phyloP scores from a whole-genome alignment of 2,113 vertebrate genomes.

The Ibidorhyncha struthersii region DNA sequence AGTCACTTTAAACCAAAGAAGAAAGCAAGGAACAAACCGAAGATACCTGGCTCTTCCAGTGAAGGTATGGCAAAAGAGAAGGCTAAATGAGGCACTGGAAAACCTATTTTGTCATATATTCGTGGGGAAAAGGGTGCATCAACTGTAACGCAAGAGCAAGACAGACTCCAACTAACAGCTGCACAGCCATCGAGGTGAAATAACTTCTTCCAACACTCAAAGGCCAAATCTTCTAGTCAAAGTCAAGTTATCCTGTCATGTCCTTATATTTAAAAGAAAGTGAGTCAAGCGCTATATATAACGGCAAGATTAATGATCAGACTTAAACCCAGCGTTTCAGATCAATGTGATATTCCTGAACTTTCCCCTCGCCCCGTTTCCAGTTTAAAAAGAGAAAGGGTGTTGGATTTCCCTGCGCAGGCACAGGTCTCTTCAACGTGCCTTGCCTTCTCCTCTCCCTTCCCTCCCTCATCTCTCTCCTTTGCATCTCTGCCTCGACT shows the following conservation, averaged over 20 bases:
- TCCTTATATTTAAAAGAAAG: neutral
- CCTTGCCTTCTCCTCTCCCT: neutral
- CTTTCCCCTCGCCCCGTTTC: neutral
- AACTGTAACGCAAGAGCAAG: accelerated
- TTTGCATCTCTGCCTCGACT: neutral
- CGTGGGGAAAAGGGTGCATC: neutral
- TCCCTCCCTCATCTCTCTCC: neutral
- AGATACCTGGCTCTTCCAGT: neutral
- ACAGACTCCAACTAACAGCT: neutral
- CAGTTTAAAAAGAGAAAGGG: neutral
- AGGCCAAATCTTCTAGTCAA: neutral
- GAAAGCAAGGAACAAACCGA: neutral
- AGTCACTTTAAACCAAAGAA: neutral
- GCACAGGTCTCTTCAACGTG: neutral
- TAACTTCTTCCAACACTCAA: neutral
- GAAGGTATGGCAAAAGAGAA: neutral
- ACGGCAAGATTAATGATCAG: neutral
- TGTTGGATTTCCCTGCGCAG: neutral
- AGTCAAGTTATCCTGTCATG: neutral
- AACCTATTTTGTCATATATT: neutral
- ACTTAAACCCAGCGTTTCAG: neutral
- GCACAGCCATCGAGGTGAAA: accelerated
- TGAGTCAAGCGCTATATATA: neutral
- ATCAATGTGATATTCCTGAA: neutral
- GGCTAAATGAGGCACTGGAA: neutral